phyloP scores from a whole-genome alignment of 1,140 invertebrate genomes.

The Drosophila tropicalis region DNA sequence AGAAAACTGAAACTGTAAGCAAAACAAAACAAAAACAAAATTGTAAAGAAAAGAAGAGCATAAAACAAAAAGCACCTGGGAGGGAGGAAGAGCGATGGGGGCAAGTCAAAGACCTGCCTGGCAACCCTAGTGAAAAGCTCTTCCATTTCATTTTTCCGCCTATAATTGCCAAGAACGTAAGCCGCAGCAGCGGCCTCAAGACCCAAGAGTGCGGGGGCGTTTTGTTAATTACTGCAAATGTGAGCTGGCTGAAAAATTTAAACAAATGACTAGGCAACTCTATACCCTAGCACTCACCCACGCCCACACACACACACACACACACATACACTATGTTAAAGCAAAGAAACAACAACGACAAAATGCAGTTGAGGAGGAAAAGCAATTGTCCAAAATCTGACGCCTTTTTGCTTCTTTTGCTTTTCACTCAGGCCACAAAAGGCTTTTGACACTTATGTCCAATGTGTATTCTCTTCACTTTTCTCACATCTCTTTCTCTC shows the following conservation, averaged over 20 bases:
- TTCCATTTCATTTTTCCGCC: slow-evolving; percentile 33
- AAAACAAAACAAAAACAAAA: neutral
- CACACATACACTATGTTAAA: slow-evolving; percentile 3
- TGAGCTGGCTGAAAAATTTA: slow-evolving; percentile 43
- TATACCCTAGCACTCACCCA: neutral
- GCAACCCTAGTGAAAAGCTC: slow-evolving; percentile 16
- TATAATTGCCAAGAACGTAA: slow-evolving; percentile 35
- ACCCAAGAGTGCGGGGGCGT: neutral
- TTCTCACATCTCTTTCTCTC: neutral
- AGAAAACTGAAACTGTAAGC: slow-evolving; percentile 20
- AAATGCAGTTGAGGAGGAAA: neutral
- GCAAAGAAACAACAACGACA: neutral
- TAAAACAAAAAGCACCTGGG: slow-evolving; percentile 1
- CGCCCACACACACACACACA: neutral
- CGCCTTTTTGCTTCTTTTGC: slow-evolving; percentile 25
- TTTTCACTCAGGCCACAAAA: slow-evolving; percentile 50
- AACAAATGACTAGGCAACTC: slow-evolving; percentile 37
- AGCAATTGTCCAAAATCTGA: slow-evolving; percentile 58
- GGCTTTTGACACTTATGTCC: slow-evolving; percentile 60
- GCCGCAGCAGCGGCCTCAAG: neutral
- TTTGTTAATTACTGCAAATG: slow-evolving; percentile 51
- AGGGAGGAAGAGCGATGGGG: neutral
- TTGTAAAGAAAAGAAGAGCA: neutral
- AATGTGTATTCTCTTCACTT: slow-evolving; percentile 23
- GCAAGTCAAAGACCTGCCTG: slow-evolving; percentile 16